Evolutionary conservation across 2,797 vertebrate genomes (phyloP).

Genomic region (Coregonus suidteri): DNA sequence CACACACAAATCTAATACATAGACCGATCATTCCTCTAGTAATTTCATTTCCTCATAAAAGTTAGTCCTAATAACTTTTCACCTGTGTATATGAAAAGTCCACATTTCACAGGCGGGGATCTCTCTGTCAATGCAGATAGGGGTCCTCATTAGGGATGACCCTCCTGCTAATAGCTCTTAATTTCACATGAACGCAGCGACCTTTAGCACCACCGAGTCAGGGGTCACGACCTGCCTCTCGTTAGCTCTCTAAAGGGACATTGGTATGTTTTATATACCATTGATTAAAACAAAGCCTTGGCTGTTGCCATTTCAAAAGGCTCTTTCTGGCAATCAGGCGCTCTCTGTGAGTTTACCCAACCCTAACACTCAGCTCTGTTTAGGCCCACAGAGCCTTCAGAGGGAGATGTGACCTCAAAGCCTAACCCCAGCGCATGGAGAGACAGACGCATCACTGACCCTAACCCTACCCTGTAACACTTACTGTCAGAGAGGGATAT

Average conservation of each 20-base stretch:
- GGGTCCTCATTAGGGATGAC: conserved; percentile 74
- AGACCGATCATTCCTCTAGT: background rate
- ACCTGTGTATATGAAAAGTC: conserved; percentile 35
- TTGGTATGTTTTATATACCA: conserved; percentile 55
- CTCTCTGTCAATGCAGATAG: conserved; percentile 52
- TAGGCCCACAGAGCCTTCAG: conserved; percentile 39
- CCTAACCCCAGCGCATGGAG: conserved; percentile 29
- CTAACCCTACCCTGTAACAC: background rate
- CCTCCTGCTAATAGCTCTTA: conserved; percentile 69
- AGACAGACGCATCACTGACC: conserved; percentile 31
- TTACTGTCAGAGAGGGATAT: conserved; percentile 10
- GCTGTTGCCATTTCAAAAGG: conserved; percentile 54
- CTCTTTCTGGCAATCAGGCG: conserved; percentile 46
- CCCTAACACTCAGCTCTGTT: conserved; percentile 71
- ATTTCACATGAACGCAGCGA: conserved; percentile 71
- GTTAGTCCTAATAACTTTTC: conserved; percentile 30
- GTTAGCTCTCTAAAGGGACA: conserved; percentile 68
- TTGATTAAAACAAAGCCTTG: conserved; percentile 60
- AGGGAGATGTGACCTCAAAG: conserved; percentile 41
- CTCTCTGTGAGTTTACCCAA: conserved; percentile 70
- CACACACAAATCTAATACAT: background rate
- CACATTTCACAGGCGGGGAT: conserved; percentile 55
- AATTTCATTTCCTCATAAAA: conserved; percentile 13
- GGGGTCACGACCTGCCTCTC: conserved; percentile 62
- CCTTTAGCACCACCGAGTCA: conserved; percentile 58